Base-by-base conservation (phyloP, 2,113 vertebrate genomes). In the Grallaria varia region DNA sequence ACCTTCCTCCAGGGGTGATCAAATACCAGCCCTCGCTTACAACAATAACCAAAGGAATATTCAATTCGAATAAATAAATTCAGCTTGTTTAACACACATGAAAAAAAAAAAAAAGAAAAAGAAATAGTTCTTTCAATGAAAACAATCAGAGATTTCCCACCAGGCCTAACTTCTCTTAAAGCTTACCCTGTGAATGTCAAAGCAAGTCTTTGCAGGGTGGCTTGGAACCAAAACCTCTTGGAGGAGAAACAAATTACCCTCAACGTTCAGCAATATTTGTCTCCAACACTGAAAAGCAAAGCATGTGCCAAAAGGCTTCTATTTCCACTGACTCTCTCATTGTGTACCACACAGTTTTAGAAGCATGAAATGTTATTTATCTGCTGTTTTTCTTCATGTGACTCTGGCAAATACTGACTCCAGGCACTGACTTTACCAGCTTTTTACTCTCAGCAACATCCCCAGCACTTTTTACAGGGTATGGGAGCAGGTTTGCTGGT, bases 1-100 rank as follows among this genome's bases (percentile, higher is more conserved):
- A 49, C 5, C 21, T 6, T 10, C 9, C 7, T 2, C 1, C 31
- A 35, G 22, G 4, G 27, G 4, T 20, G 44, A 63, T 30, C 42
- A 83, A 55, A 10, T 12, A 59, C 42, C 52, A 60, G 6, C 16
- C 37, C 33, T 23, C 13, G 22, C 27, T 64, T 30, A 19, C 12
- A 64, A 25, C 13, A 37, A 53, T 12, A 50, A 22, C 7, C 45
- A 69, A 71, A 62, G 37, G 31, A 75, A 28, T 23, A 75, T 20
- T 62, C 42, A 27, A 23, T 20, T 3, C 3, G 44, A 58, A 62
- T 49, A 35, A 84, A 77, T 12, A 53, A 67, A 89, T 12, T 7
- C 27, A 24, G 6, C 4, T 30, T 4, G 30, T 30, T 45, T 52
- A 85, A 58, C 23, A 77, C 16, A 33, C 28, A 64, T 2, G 4